Conservation (phyloP, 2,113 vertebrate species). For the Merops nubicus region DNA sequence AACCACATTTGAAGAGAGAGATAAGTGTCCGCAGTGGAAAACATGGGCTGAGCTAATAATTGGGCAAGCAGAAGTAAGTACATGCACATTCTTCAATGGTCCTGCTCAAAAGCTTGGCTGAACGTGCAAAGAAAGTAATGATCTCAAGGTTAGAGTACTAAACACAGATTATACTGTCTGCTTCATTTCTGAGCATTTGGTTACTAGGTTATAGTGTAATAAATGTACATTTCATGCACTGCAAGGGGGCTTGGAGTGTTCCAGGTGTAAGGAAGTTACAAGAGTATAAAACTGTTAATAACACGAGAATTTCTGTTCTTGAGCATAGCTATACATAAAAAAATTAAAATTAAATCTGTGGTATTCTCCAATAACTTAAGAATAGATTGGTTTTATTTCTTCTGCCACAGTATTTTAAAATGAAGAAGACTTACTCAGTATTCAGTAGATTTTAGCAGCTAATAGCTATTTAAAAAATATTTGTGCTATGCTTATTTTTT, state of each 20-base stretch:
- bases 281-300: neutral
- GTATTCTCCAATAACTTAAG: neutral
- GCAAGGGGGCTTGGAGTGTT: neutral
- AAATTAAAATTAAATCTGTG: neutral
- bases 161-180: neutral
- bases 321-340: neutral
- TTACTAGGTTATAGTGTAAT: neutral
- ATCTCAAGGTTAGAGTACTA: neutral
- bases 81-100: neutral
- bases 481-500: neutral
- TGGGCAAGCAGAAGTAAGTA: conserved; percentile 93
- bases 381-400: neutral
- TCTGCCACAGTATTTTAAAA: neutral
- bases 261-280: neutral
- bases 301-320: accelerated
- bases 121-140: neutral
- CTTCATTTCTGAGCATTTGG: neutral
- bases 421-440: neutral
- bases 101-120: neutral
- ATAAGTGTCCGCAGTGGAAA: conserved; percentile 98
- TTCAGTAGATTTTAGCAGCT: neutral
- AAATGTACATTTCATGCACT: neutral
- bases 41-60: conserved; percentile 98
- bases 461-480: neutral
- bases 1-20: conserved; percentile 93